These are phyloP conservation scores for Tragelaphus scriptus DNA, from an alignment of 2,113 vertebrate species.

Conservation along the genomic window DNA sequence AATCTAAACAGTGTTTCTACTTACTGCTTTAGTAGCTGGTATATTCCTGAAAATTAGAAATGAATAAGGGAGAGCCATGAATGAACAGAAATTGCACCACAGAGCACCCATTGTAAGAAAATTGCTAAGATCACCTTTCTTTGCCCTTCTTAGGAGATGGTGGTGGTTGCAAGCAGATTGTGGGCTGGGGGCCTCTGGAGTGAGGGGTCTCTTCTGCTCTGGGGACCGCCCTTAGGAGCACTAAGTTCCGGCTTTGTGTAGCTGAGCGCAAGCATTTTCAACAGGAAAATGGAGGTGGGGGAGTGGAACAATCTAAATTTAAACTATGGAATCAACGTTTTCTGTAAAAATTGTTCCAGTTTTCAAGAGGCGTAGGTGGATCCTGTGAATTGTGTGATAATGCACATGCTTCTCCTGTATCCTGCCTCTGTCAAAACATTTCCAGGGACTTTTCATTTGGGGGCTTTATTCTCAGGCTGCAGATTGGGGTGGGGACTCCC, in stretches of 20 bases:
- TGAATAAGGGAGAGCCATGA: background rate
- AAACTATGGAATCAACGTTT: constrained; percentile 62
- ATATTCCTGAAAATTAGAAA: background rate
- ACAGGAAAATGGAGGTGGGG: background rate
- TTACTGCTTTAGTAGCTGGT: background rate
- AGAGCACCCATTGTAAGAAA: background rate
- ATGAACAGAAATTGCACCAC: background rate
- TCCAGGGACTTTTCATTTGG: constrained; percentile 31
- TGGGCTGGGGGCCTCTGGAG: background rate
- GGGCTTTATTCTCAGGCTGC: constrained; percentile 28
- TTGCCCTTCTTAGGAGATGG: background rate
- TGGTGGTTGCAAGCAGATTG: background rate
- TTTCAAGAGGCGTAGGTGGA: constrained; percentile 59
- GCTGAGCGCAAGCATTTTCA: background rate
- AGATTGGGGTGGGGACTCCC: background rate
- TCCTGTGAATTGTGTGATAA: constrained; percentile 46
- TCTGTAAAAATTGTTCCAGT: constrained; percentile 55
- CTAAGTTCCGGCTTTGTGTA: background rate
- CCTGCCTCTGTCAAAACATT: constrained; percentile 66
- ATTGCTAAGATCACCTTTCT: background rate
- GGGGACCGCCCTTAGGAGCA: background rate
- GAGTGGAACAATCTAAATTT: constrained; percentile 56
- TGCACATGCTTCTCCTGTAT: constrained; percentile 14
- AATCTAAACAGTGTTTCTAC: background rate
- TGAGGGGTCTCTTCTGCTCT: too few species aligned